A percentile compares a stretch with the other conserved stretches of the same genome.
Conservation (phyloP, 2,888 invertebrate genomes). For the Nephrotoma guestfalica region DNA sequence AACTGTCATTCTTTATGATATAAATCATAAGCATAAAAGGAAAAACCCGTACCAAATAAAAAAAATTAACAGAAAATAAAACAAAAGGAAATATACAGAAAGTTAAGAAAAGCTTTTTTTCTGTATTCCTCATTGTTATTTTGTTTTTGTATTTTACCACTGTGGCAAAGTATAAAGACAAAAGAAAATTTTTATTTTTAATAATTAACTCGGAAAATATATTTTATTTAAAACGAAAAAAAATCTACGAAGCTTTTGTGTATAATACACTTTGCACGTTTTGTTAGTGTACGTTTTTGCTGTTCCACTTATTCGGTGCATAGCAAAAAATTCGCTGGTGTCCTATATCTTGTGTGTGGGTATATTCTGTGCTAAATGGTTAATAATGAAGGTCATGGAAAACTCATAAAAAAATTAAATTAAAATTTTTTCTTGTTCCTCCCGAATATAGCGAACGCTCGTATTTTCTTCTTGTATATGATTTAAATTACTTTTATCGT, state of each 20-base stretch:
- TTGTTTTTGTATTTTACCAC: not conserved
- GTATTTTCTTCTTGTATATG: not conserved
- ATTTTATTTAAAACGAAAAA: not conserved
- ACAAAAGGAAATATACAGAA: not conserved
- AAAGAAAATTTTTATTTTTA: not conserved
- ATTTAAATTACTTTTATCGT: too few relatives aligned
- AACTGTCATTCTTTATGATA: not conserved
- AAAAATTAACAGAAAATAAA: not conserved
- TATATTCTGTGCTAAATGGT: not conserved
- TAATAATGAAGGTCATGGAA: not conserved
- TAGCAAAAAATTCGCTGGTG: not conserved
- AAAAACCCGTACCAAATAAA: not conserved
- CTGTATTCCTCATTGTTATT: not conserved
- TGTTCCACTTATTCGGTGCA: not conserved
- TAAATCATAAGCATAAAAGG: not conserved
- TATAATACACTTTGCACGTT: not conserved
- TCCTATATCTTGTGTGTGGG: not conserved
- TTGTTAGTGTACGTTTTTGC: not conserved
- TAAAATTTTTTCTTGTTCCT: not conserved
- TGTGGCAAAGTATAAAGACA: not conserved
- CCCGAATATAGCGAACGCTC: not conserved
- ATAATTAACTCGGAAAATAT: not conserved
- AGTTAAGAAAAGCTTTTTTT: not conserved
- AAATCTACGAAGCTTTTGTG: not conserved
- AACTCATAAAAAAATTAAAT: not conserved